Evolutionary conservation across 2,113 vertebrate species (phyloP), one percentile per base, ranked within the genome.

Genomic region (Plecturocebus donacophilus): DNA sequence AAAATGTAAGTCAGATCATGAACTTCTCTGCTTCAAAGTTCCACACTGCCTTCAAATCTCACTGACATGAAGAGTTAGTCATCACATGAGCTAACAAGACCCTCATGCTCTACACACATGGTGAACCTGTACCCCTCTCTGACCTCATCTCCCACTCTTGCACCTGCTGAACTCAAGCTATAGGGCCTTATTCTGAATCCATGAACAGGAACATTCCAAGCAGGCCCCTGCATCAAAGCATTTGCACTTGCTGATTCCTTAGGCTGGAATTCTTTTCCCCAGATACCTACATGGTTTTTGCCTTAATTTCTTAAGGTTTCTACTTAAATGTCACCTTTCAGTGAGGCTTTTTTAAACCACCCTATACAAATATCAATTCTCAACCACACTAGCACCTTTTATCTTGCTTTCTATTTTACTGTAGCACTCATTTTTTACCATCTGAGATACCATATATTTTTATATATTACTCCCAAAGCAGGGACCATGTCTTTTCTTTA

Each of bases 251-350:
- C 49, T 87, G 68, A 94, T 82, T 80, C 52, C 66, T 86, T 27
- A 27, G 49, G 38, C 35, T 71, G 35, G 35, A 94, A 66, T 47
- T 82, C 21, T 88, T 95, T 90, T 85, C 71, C 86, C 86, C 77
- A 76, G 96, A 82, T 9, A 86, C 61, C 32, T 45, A 35, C 21
- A 30, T 61, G 71, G 38, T 66, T 58, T 61, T 49, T 5, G 25
- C 40, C 80, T 91, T 88, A 13, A 88, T 93, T 94, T 86, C 47
- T 83, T 94, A 19, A 83, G 49, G 21, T 95, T 95, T 94, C 20
- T 96, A 35, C 25, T 83, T 42, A 96, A 95, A 97, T 42, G 40
- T 68, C 75, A 95, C 9, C 54, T 49, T 77, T 87, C 52, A 76
- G n/a, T 68, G 82, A 94, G 42, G 11, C 11, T 45, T 88, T 73